Conservation (phyloP, 2,113 vertebrate species). For the Eudyptes chrysolophus region DNA sequence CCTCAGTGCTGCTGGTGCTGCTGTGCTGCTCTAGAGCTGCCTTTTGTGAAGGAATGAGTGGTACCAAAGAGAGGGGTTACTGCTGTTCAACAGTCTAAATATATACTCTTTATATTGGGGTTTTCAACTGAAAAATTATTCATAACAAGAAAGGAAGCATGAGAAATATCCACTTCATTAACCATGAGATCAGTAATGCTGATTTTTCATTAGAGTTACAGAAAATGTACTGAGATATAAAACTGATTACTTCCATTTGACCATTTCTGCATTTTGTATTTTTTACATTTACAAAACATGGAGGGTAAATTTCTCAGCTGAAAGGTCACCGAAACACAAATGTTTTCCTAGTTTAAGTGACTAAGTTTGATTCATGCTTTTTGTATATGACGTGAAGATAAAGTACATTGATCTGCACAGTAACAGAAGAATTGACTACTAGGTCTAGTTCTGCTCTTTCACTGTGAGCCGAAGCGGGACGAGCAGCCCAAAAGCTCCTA, state of each 20-base stretch:
- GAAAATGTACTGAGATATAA: background rate
- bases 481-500: background rate
- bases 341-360: background rate
- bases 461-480: background rate
- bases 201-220: background rate
- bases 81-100: background rate
- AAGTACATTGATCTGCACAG: background rate
- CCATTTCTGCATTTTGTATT: background rate
- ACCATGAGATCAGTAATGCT: background rate
- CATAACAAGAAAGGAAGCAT: background rate
- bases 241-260: background rate
- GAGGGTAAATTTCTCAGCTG: background rate
- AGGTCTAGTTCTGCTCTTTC: background rate
- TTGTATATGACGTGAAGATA: background rate
- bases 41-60: background rate
- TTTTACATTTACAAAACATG: background rate
- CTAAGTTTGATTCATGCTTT: background rate
- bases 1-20: background rate
- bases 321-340: background rate
- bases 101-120: background rate
- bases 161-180: background rate
- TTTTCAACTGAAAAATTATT: background rate
- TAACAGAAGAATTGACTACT: background rate
- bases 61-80: fast-evolving
- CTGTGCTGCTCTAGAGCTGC: background rate